Evolutionary conservation across 2,888 invertebrate species (phyloP), one percentile per base, ranked within the genome.

Genomic region (Tillus elongatus): DNA sequence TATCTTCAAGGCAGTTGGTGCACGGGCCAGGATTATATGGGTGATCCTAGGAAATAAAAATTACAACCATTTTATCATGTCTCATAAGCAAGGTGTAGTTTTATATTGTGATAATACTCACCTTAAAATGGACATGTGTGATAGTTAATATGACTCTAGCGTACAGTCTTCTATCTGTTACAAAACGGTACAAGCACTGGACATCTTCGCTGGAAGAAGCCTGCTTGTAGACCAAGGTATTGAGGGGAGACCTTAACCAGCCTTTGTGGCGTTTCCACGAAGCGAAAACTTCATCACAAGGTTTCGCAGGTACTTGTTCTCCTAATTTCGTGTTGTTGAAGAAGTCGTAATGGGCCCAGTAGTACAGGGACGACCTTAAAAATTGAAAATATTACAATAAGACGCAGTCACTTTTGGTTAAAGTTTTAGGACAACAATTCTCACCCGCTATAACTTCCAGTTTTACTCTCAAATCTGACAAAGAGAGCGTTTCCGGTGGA

Each of bases 261-360:
- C 90, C 90, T 13, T 77, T 76, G 4, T 79, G 71, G 41, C 79
- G 76, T 51, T 80, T 81, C 87, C 89, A 90, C 0, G 88, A 85
- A 6, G 84, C 80, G 58, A 90, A 88, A 2, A 84, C 79, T 59
- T 91, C 89, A 54, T 92, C 91, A 58, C 91, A 92, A 2, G 81
- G 76, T 0, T 86, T 88, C 12, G 79, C 82, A 0, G 76, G 74
- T 0, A 90, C 82, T 0, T 85, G 81, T 45, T 85, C 86, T 0
- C 91, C 91, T 46, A 84, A 82, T 35, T 82, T 79, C 0, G 87
- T 89, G 54, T 89, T 88, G 63, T 91, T 90, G 68, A 90, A 91
- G 70, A 90, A 91, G 57, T 91, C 90, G 57, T 90, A 91, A 59
- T 90, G 90, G 0, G 90, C 90, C 90, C 90, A 90, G 61, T 90